Evolutionary conservation across 2,888 invertebrate species (phyloP).

Genomic region (Habrosyne pyritoides): DNA sequence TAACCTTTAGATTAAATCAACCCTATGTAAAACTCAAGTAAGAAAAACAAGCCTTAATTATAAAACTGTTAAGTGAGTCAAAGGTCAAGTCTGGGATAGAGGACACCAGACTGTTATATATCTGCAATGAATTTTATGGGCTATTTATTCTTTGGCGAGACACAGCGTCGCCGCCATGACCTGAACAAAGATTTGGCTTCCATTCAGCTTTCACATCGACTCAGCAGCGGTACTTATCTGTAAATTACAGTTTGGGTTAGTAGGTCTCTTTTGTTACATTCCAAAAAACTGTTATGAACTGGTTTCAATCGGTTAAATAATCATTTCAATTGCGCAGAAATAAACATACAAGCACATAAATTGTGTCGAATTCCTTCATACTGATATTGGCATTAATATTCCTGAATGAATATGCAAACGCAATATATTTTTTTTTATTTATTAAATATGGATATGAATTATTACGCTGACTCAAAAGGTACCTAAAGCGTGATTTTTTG

Average conservation of each 20-base stretch:
- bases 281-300: background rate
- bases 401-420: too few species aligned
- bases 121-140: constrained; percentile 4
- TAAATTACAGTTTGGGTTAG: background rate
- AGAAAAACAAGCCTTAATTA: background rate
- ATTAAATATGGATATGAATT: too few species aligned
- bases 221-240: background rate
- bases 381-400: too few species aligned
- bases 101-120: background rate
- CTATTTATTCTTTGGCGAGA: constrained; percentile 34
- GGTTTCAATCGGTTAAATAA: too few species aligned
- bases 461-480: too few species aligned
- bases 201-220: constrained; percentile 18
- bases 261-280: background rate
- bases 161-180: constrained; percentile 37
- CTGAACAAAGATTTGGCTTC: constrained; percentile 32
- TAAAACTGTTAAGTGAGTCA: background rate
- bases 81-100: constrained; percentile 3
- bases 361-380: too few species aligned
- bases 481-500: too few species aligned
- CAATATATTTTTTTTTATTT: too few species aligned
- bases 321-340: too few species aligned
- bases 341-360: too few species aligned
- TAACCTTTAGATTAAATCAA: too few species aligned
- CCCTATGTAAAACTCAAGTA: background rate